Conservation (phyloP, 35 echinoderm and acorn worm genomes). For the Apostichopus japonicus region DNA sequence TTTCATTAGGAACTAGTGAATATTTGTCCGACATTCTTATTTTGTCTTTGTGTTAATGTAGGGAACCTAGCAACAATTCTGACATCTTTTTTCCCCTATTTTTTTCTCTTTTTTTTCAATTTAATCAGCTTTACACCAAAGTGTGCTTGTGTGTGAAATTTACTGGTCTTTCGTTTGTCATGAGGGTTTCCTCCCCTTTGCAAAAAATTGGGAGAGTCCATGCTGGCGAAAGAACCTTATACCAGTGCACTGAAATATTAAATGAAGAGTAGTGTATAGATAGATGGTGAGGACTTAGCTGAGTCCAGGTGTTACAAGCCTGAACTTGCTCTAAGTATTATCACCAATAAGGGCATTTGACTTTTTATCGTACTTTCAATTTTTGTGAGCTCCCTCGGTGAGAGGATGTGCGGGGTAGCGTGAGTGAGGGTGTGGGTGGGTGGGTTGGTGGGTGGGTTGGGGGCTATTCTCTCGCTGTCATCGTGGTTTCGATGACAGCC, state of each 20-base stretch:
- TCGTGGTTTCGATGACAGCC: neutral
- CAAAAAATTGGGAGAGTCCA: neutral
- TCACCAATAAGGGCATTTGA: neutral
- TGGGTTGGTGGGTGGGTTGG: neutral
- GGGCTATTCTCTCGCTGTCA: neutral
- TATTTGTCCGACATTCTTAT: too few relatives aligned
- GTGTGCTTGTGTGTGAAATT: constrained; percentile 51
- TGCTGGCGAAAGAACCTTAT: constrained; percentile 3
- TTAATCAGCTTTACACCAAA: constrained; percentile 46
- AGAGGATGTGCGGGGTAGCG: too few relatives aligned
- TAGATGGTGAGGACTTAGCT: too few relatives aligned
- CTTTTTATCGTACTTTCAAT: too few relatives aligned
- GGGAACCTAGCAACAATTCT: neutral
- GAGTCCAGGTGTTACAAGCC: too few relatives aligned
- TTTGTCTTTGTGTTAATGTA: too few relatives aligned
- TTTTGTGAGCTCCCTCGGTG: too few relatives aligned
- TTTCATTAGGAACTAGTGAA: too few relatives aligned
- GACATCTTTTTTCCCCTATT: neutral
- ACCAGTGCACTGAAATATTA: constrained; percentile 54
- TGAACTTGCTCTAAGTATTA: neutral
- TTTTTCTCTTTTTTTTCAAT: neutral
- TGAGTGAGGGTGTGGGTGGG: neutral
- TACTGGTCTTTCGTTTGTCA: constrained; percentile 32
- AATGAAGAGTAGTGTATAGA: neutral
- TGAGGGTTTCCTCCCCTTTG: neutral